phyloP scores from a whole-genome alignment of 2,888 invertebrate genomes.

The Cinara cedri region DNA sequence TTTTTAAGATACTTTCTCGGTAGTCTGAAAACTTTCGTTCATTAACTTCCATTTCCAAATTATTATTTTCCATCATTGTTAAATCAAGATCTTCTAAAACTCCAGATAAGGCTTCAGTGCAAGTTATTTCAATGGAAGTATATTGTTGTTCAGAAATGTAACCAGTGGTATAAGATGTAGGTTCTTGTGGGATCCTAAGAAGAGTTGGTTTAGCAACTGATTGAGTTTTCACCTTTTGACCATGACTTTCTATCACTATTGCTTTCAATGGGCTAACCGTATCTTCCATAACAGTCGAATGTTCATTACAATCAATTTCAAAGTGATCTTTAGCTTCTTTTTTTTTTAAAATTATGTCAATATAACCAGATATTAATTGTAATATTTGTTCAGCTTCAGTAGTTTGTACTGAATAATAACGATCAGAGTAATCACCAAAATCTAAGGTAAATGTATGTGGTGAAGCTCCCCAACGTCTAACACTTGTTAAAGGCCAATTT shows the following conservation, averaged over 20 bases:
- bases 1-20: conserved; percentile 94
- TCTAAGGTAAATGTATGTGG: conserved; percentile 98
- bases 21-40: conserved; percentile 93
- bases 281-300: conserved; percentile 98
- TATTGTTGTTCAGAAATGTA: conserved; percentile 48
- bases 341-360: conserved; percentile 98
- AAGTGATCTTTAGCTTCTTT: conserved; percentile 95
- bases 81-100: conserved; percentile 98
- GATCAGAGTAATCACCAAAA: conserved; percentile 98
- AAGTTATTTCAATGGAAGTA: conserved; percentile 47
- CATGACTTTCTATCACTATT: conserved; percentile 87
- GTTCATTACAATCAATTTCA: conserved; percentile 98
- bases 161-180: conserved; percentile 64
- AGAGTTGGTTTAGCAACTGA: conserved; percentile 94
- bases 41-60: conserved; percentile 93
- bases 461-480: conserved; percentile 96
- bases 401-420: conserved; percentile 98
- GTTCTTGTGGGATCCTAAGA: conserved; percentile 84
- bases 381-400: conserved; percentile 98
- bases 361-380: conserved; percentile 97
- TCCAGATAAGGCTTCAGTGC: conserved; percentile 92
- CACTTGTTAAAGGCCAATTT: conserved; percentile 97
- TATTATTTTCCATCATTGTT: conserved; percentile 96
- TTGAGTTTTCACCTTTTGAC: conserved; percentile 84
- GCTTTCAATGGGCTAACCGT: conserved; percentile 92